Percentiles rank a stretch among this genome's conserved stretches.
Evolutionary conservation across 1,140 invertebrate species (phyloP).

Genomic region (Pseudomyrmex sp.): DNA sequence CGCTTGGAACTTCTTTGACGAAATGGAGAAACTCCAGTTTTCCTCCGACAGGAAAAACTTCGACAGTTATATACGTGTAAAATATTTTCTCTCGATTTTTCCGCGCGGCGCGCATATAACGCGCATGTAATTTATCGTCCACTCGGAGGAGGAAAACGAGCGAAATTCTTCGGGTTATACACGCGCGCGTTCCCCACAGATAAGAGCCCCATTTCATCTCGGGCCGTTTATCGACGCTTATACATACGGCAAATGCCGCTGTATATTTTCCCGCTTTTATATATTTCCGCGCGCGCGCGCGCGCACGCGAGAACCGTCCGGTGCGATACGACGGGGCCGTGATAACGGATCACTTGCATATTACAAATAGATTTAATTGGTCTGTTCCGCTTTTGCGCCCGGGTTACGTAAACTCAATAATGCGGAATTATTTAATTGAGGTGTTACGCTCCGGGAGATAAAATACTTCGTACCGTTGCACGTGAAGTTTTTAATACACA

Average conservation of each 20-base stretch:
- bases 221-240: conserved; percentile 22
- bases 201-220: conserved; percentile 41
- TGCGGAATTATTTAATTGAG: conserved; percentile 53
- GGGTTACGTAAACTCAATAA: conserved; percentile 49
- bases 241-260: background rate
- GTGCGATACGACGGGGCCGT: background rate
- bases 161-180: conserved; percentile 12
- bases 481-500: conserved; percentile 6
- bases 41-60: background rate
- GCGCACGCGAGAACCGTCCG: background rate
- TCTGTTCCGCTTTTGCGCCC: background rate
- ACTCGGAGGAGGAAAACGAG: conserved; percentile 1
- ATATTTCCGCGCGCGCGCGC: conserved; percentile 20
- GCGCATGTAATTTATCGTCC: conserved; percentile 20
- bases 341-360: conserved; percentile 41
- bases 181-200: background rate
- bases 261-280: background rate
- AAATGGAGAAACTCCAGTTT: background rate
- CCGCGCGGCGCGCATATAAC: background rate
- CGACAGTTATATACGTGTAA: background rate
- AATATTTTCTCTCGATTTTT: background rate
- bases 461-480: conserved; percentile 32
- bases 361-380: conserved; percentile 66
- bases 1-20: background rate
- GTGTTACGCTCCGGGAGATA: conserved; percentile 27